These are phyloP conservation scores for Drosophila asahinai DNA, from an alignment of 1,140 invertebrate genomes.

Conservation along the genomic window DNA sequence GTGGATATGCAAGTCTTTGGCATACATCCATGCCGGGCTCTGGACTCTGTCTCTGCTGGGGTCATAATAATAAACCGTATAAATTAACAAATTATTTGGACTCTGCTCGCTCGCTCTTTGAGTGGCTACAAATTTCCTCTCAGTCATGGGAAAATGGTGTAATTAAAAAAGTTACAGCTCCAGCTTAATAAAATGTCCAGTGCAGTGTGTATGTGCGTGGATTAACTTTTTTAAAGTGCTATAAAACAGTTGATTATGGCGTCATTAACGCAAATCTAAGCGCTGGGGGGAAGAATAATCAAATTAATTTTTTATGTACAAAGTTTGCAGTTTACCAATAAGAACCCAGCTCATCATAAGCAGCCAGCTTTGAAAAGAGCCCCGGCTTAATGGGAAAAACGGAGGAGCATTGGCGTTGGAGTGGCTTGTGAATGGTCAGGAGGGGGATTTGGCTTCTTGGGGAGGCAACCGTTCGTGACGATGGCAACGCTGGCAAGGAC, in stretches of 20 bases:
- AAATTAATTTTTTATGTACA: slow-evolving; percentile 82
- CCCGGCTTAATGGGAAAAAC: slow-evolving; percentile 46
- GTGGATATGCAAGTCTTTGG: not conserved
- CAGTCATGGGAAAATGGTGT: slow-evolving; percentile 29
- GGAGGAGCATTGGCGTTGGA: not conserved
- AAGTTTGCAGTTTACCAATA: slow-evolving; percentile 76
- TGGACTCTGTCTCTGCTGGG: not conserved
- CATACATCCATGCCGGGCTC: not conserved
- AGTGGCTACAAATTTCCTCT: slow-evolving; percentile 5
- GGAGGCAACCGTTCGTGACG: slow-evolving; percentile 47
- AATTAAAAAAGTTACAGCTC: slow-evolving; percentile 71
- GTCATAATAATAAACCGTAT: slow-evolving; percentile 32
- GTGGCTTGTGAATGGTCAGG: not conserved
- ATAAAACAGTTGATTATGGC: slow-evolving; percentile 82
- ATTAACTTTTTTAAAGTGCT: slow-evolving; percentile 76
- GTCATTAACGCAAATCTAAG: slow-evolving; percentile 78
- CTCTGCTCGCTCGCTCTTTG: not conserved
- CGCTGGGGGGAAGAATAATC: slow-evolving; percentile 61
- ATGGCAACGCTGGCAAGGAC: slow-evolving; percentile 42
- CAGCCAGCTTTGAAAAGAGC: slow-evolving; percentile 44
- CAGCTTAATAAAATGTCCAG: slow-evolving; percentile 37
- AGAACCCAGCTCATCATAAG: slow-evolving; percentile 67
- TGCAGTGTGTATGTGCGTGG: slow-evolving; percentile 25
- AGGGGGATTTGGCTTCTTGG: slow-evolving; percentile 18
- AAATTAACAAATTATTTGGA: slow-evolving; percentile 37